Evolutionary conservation across 2,113 vertebrate genomes (phyloP).

Genomic region (human): DNA sequence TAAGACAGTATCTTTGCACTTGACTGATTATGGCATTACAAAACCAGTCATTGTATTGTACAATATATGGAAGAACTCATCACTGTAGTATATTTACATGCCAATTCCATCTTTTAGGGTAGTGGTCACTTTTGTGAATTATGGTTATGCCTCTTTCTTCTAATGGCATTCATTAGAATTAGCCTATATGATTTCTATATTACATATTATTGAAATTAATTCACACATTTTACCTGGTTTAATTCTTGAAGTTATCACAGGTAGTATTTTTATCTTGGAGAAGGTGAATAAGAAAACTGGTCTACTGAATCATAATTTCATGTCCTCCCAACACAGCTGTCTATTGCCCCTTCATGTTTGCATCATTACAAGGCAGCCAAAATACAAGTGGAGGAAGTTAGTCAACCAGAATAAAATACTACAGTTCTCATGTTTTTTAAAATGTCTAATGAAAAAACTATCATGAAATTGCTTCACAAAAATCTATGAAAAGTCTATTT

Average conservation of each 20-base stretch:
- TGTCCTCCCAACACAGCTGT: neutral
- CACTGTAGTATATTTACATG: neutral
- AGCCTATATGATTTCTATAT: neutral
- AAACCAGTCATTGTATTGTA: neutral
- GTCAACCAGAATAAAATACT: neutral
- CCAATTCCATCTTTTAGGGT: neutral
- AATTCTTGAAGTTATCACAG: neutral
- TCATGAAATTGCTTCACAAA: neutral
- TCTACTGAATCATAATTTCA: neutral
- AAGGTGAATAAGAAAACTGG: neutral
- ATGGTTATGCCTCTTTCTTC: neutral
- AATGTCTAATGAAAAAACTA: neutral
- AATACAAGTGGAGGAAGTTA: neutral
- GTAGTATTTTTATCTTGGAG: neutral
- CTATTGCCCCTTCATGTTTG: neutral
- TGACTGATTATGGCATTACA: neutral
- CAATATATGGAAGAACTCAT: neutral
- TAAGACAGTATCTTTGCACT: neutral
- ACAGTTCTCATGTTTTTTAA: neutral
- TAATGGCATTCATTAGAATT: neutral
- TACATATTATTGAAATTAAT: neutral
- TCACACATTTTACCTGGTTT: neutral
- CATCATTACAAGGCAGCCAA: neutral
- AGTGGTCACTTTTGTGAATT: neutral
- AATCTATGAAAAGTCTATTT: neutral